These are phyloP conservation scores for Anhinga rufa DNA, from an alignment of 2,113 vertebrate genomes.

Conservation along the genomic window DNA sequence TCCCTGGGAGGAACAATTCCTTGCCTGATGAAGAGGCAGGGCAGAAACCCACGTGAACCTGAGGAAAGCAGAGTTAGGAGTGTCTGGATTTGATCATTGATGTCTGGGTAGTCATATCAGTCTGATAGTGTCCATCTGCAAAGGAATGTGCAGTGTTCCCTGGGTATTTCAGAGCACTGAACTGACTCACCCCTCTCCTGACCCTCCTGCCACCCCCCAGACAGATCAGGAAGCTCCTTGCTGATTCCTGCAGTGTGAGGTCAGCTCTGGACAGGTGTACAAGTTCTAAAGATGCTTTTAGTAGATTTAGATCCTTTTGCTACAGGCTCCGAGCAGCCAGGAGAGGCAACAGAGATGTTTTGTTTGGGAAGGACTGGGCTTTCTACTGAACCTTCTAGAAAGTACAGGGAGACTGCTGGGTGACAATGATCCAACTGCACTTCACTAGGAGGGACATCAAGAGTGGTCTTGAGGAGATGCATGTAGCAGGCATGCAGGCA, in stretches of 20 bases:
- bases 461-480: neutral
- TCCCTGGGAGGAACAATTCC: neutral
- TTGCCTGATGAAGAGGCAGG: neutral
- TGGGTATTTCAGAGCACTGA: neutral
- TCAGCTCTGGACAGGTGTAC: neutral
- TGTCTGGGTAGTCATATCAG: neutral
- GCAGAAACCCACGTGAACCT: neutral
- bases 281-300: neutral
- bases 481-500: neutral
- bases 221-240: neutral
- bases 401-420: neutral
- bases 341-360: neutral
- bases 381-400: neutral
- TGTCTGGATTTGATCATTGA: neutral
- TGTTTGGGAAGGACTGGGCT: neutral
- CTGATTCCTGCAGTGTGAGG: neutral
- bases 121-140: neutral
- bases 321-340: neutral
- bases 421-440: accelerated
- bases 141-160: neutral
- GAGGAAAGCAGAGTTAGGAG: neutral
- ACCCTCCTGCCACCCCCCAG: neutral
- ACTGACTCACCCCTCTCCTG: neutral
- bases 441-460: neutral
- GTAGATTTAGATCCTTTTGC: neutral